Conservation (phyloP, 2,113 vertebrate genomes). For the Anoura caudifer region DNA sequence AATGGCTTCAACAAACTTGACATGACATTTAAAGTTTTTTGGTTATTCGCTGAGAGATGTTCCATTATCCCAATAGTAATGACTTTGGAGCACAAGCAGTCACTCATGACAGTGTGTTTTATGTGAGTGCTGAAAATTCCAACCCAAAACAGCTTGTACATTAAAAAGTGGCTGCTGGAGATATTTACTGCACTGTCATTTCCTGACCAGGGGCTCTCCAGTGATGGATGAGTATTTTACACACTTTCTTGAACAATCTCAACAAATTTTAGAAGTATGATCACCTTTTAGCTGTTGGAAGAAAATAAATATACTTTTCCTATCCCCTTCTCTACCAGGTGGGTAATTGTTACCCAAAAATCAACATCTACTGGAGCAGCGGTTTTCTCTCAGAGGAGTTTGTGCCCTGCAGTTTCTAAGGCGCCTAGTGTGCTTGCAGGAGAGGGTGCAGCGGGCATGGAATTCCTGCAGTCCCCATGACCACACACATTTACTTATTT, state of each 20-base stretch:
- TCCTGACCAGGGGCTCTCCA: slow-evolving; percentile 87
- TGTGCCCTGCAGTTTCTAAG: not conserved
- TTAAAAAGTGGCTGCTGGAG: slow-evolving; percentile 92
- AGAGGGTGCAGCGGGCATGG: not conserved
- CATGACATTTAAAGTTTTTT: slow-evolving; percentile 95
- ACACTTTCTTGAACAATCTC: slow-evolving; percentile 90
- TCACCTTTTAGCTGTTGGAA: slow-evolving; percentile 83
- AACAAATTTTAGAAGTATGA: slow-evolving; percentile 84
- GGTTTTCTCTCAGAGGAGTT: slow-evolving; percentile 64
- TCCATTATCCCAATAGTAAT: slow-evolving; percentile 96
- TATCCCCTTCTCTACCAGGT: slow-evolving; percentile 68
- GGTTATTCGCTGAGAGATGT: slow-evolving; percentile 92
- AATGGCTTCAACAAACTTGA: slow-evolving; percentile 91
- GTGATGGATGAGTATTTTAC: slow-evolving; percentile 94
- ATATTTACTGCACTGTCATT: slow-evolving; percentile 95
- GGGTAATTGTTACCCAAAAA: slow-evolving; percentile 77
- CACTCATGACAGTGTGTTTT: slow-evolving; percentile 96
- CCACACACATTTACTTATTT: not conserved
- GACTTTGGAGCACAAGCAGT: slow-evolving; percentile 93
- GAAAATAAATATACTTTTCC: slow-evolving; percentile 78
- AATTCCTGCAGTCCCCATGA: not conserved
- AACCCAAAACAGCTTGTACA: slow-evolving; percentile 90
- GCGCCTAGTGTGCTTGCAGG: not conserved
- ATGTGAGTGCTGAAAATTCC: slow-evolving; percentile 91
- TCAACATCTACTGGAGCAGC: slow-evolving; percentile 68